These are phyloP conservation scores for Cataglyphis hispanica DNA, from an alignment of 1,140 invertebrate genomes.

Conservation along the genomic window DNA sequence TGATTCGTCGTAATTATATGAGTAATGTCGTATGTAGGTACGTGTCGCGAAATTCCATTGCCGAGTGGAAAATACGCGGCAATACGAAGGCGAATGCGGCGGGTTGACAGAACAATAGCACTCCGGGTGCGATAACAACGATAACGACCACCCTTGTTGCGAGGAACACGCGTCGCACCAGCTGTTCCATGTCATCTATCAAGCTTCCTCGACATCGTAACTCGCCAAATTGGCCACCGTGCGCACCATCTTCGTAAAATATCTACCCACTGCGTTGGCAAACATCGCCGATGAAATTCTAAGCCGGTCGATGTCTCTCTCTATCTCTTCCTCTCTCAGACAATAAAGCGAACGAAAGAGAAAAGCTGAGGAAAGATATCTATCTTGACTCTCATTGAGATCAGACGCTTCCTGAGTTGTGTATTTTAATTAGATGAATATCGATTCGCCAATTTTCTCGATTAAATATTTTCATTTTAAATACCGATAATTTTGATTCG, in stretches of 20 bases:
- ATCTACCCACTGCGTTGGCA: constrained; percentile 53
- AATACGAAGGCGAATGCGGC: not conserved
- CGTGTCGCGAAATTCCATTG: constrained; percentile 43
- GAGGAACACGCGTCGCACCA: constrained; percentile 53
- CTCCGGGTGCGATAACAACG: constrained; percentile 57
- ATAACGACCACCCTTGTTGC: constrained; percentile 64
- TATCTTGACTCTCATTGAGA: not conserved
- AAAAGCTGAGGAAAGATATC: constrained; percentile 12
- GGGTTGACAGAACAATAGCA: constrained; percentile 38
- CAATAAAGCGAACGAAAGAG: constrained; percentile 24
- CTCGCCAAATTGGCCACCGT: constrained; percentile 60
- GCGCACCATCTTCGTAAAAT: constrained; percentile 36
- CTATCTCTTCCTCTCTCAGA: not conserved
- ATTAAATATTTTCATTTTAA: not conserved
- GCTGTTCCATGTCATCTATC: constrained; percentile 62
- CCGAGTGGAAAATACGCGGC: constrained; percentile 34
- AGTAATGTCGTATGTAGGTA: constrained; percentile 39
- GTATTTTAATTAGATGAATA: not conserved
- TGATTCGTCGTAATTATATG: constrained; percentile 29
- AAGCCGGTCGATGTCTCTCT: not conserved
- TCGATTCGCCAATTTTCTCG: not conserved
- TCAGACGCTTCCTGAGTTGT: not conserved
- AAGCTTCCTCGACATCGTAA: constrained; percentile 58
- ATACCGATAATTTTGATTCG: not conserved
- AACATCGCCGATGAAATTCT: constrained; percentile 54